Percentiles rank a stretch among this genome's conserved stretches.
Conservation (phyloP, 2,797 vertebrate species). For the Pseudochromis fuscus region DNA sequence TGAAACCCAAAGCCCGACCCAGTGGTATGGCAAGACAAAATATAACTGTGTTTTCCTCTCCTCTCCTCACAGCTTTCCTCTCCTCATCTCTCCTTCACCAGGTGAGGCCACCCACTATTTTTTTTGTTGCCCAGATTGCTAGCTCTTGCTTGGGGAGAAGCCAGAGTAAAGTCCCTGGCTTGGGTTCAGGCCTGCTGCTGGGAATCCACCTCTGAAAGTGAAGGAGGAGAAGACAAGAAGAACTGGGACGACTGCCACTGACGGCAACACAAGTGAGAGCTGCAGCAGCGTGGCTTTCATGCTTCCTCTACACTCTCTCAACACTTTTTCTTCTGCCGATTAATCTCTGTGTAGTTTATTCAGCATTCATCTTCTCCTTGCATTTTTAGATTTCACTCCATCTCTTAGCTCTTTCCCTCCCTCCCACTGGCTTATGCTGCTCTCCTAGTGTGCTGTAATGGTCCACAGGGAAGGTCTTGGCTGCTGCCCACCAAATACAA, state of each 20-base stretch:
- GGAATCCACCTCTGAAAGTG: conserved; percentile 61
- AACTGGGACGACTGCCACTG: conserved; percentile 42
- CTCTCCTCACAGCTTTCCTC: neutral
- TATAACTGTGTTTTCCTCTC: neutral
- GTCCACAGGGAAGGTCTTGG: conserved; percentile 68
- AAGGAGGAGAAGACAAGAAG: conserved; percentile 28
- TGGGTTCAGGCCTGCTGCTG: conserved; percentile 43
- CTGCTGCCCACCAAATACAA: conserved; percentile 70
- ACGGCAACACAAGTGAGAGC: conserved; percentile 38
- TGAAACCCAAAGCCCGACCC: conserved; percentile 47
- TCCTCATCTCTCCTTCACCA: conserved; percentile 32
- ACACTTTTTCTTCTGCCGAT: conserved; percentile 11
- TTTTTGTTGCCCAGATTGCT: conserved; percentile 28
- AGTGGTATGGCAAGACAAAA: conserved; percentile 23
- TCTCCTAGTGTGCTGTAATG: conserved; percentile 59
- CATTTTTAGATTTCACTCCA: conserved; percentile 56
- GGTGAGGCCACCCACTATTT: conserved; percentile 60
- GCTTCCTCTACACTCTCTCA: conserved; percentile 27
- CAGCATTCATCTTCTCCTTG: conserved; percentile 35
- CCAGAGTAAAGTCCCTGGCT: conserved; percentile 76
- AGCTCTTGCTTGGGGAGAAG: conserved; percentile 45
- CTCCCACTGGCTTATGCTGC: conserved; percentile 14
- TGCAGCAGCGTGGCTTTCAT: conserved; percentile 19
- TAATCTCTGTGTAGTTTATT: conserved; percentile 53
- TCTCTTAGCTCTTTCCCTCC: conserved; percentile 35